Base-by-base conservation (phyloP, 1,140 invertebrate species). In the Drosophila suzukii region DNA sequence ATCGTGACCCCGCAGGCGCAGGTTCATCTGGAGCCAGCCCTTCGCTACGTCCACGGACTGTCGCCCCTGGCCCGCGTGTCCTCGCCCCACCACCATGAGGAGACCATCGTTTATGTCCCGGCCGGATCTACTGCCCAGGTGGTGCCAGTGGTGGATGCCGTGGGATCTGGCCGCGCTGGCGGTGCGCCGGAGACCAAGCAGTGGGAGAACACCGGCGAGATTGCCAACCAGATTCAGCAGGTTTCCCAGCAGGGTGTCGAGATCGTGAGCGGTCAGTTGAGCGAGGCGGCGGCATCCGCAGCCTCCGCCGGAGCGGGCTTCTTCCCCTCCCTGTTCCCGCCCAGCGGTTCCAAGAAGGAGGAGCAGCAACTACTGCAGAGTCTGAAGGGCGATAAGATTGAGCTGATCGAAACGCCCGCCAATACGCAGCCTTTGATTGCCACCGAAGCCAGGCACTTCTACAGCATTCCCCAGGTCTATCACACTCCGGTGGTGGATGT, bases 1-100 rank as follows among this genome's bases (percentile, higher is more conserved):
- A 92, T 92, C 36, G 82, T 92, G 36, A 92, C 91, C 6, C 91
- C 91, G 13, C 90, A 92, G 71, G 91, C 91, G 0, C 91, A 92
- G 74, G 73, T 92, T 20, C 91, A 88, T 43, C 56, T 92, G 49
- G 85, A 92, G 63, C 86, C 91, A 13, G 80, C 91, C 1, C 46
- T 92, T 17, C 81, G 82, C 36, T 81, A 92, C 39, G 77, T 92
- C 39, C 91, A 92, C 43, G 85, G 88, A 20, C 49, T 92, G 24
- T 83, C 91, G n/a, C 90, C 90, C 0, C n/a, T 91, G 58, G 91
- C 86, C 2, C 90, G 91, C n/a, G 85, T 91, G 55, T 55, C 74
- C 1, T 53, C 74, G 1, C 86, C 91, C 3, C 82, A 86, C 27
- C 76, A 89, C 47, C 81, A 90, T 46, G 91, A 91, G 63, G 90